Conservation (phyloP, 2,113 vertebrate genomes). For the Crotalus viridis region DNA sequence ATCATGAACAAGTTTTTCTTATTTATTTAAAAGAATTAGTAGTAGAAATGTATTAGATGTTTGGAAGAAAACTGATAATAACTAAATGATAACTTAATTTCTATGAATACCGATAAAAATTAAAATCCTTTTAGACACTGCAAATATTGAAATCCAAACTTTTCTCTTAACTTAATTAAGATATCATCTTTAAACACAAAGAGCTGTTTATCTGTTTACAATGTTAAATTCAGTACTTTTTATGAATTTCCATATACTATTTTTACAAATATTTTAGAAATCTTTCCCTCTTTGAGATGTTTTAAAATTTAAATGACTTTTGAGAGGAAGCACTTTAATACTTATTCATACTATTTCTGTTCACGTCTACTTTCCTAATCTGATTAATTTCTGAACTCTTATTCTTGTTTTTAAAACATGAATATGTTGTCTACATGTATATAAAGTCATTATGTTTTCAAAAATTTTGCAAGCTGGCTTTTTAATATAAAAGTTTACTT, state of each 20-base stretch:
- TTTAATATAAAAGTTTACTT: background rate
- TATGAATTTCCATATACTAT: background rate
- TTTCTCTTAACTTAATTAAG: conserved; percentile 35
- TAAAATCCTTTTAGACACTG: conserved; percentile 36
- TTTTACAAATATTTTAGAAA: background rate
- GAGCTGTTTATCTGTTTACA: conserved; percentile 22
- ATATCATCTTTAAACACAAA: conserved; percentile 30
- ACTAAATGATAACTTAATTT: background rate
- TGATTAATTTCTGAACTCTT: background rate
- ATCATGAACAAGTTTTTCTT: background rate
- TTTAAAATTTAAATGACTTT: background rate
- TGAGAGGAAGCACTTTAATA: background rate
- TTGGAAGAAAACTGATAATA: background rate
- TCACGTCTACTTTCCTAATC: background rate
- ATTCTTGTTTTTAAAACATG: background rate
- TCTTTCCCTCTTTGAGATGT: background rate
- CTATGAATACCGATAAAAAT: conserved; percentile 38
- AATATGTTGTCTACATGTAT: background rate
- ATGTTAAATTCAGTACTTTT: conserved; percentile 29
- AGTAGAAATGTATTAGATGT: background rate
- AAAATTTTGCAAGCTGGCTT: background rate
- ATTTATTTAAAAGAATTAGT: background rate
- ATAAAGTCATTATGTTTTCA: background rate
- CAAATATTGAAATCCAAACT: conserved; percentile 28
- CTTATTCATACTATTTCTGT: background rate